Evolutionary conservation across 92 coral and sea anemone genomes (phyloP).

Genomic region (Parazoanthus darwini): DNA sequence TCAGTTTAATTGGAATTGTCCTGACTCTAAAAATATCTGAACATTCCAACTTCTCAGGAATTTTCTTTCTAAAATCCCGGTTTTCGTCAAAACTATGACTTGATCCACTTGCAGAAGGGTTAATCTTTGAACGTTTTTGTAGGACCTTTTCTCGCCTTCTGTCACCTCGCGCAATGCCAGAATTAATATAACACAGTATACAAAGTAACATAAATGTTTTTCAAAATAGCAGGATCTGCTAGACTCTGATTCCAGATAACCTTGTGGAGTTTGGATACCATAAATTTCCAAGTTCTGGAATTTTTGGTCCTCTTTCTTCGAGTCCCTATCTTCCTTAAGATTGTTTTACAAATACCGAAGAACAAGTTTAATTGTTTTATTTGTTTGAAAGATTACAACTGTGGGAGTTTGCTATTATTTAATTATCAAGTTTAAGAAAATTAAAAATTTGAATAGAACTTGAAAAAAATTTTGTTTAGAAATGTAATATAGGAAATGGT

Average conservation of each 20-base stretch:
- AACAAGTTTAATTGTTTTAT: background rate
- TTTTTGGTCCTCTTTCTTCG: background rate
- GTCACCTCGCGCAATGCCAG: background rate
- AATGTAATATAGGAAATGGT: slow-evolving; percentile 12
- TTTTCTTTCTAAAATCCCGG: background rate
- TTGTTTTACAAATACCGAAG: background rate
- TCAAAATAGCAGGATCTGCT: too few relatives aligned
- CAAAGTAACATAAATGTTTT: too few relatives aligned
- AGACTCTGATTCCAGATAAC: background rate
- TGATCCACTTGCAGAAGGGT: too few relatives aligned
- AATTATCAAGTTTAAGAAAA: background rate
- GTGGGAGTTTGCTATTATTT: background rate
- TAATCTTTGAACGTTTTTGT: background rate
- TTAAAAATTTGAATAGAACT: background rate
- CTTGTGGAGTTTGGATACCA: background rate
- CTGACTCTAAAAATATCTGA: background rate
- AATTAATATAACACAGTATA: background rate
- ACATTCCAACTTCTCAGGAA: background rate
- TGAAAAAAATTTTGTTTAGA: background rate
- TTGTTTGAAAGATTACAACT: background rate
- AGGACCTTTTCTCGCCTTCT: background rate
- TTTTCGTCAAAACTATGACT: background rate
- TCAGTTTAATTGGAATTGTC: too few relatives aligned
- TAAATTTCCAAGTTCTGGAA: background rate
- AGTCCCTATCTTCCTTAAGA: too few relatives aligned